Conservation (phyloP, 2,888 invertebrate genomes). For the Cosmorhoe ocellata region DNA sequence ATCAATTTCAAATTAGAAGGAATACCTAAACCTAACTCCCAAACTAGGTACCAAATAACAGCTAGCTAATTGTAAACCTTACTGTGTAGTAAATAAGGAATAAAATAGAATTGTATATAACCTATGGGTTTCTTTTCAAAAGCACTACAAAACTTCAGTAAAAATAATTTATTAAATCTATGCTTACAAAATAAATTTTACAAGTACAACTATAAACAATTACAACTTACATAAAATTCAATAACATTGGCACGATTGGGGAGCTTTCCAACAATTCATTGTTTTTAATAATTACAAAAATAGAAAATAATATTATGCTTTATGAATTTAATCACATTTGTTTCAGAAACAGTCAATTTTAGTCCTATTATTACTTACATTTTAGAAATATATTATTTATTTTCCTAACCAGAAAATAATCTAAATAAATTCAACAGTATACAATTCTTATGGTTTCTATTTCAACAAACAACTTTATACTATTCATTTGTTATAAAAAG, state of each 20-base stretch:
- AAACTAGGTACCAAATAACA: constrained; percentile 58
- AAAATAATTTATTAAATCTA: constrained; percentile 38
- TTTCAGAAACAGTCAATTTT: no score
- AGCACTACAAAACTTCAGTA: constrained; percentile 22
- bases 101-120: constrained; percentile 41
- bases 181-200: constrained; percentile 40
- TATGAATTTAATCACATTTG: neutral
- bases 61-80: constrained; percentile 50
- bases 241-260: constrained; percentile 38
- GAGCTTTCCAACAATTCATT: no score
- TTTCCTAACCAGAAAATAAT: no score
- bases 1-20: constrained; percentile 79
- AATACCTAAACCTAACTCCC: constrained; percentile 58
- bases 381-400: no score
- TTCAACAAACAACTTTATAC: no score
- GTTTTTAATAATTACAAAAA: constrained; percentile 5
- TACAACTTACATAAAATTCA: constrained; percentile 47
- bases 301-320: constrained; percentile 1
- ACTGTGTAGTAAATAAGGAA: constrained; percentile 42
- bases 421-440: no score
- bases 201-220: constrained; percentile 30
- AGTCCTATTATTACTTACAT: no score
- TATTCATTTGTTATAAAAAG: no score
- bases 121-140: constrained; percentile 4
- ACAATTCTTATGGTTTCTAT: no score